Evolutionary conservation across 2,113 vertebrate species (phyloP), one percentile per base, ranked within the genome.

Genomic region (Notarius lentiginosus): DNA sequence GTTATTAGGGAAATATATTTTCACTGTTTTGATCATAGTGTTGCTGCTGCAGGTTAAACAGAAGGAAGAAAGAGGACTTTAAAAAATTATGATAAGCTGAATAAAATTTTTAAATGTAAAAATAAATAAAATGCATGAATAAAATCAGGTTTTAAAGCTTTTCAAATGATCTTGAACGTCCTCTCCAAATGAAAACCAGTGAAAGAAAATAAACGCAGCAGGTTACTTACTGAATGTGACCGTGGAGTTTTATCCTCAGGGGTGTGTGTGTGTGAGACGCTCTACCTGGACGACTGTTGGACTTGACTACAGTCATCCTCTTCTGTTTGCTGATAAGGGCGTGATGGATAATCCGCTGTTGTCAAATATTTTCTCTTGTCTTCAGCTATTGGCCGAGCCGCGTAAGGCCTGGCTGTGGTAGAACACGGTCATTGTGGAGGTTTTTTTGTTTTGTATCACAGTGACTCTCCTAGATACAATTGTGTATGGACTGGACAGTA

Each of bases 261-360:
- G 24, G 72, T 75, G 66, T 24, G 41, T 2, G 41, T 75, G 41
- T 75, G 49, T 17, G 49, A 14, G 24, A 56, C 47, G 47, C 75
- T 55, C 55, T n/a, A 27, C 75, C 56, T 34, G 63, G 47, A 11
- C 17, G 86, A 76, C 80, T 47, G 81, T 83, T 87, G 86, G 68
- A 83, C 80, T 73, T 8, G 53, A 58, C 58, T 76, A 30, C 53
- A 61, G 55, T 66, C 41, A 20, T 83, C 65, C 49, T 51, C 24
- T 51, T 68, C 30, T 9, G 68, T 75, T 82, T 83, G 58, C 86
- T 83, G 72, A 89, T 79, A 79, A 89, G 84, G 88, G 88, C 27
- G 88, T 86, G 84, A 72, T 88, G 53, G 75, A 73, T 58, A 85
- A 58, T 65, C 66, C 22, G 20, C 86, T 63, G 47, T 55, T n/a